Conservation (phyloP, 2,888 invertebrate species). For the Geotrupes spiniger region DNA sequence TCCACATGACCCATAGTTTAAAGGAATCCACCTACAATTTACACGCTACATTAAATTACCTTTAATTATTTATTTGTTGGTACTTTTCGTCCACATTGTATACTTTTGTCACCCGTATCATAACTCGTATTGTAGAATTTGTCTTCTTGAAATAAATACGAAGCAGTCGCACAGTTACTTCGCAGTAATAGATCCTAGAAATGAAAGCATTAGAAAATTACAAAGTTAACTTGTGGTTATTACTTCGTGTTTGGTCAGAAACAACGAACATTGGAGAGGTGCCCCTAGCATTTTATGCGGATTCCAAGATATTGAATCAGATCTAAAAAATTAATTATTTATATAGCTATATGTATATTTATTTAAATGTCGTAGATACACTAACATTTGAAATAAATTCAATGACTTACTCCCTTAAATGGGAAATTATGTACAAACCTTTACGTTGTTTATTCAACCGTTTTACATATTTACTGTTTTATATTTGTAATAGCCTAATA, state of each 20-base stretch:
- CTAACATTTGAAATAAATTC: no score
- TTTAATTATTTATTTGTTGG: background rate
- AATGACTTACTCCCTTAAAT: no score
- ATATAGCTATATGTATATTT: no score
- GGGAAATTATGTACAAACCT: no score
- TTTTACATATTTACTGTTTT: no score
- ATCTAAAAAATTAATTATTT: conserved; percentile 59
- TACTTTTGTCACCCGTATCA: conserved; percentile 83
- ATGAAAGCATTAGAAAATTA: conserved; percentile 17
- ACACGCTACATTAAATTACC: conserved; percentile 1
- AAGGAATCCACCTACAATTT: conserved; percentile 72
- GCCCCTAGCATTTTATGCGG: conserved; percentile 83
- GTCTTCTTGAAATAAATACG: conserved; percentile 79
- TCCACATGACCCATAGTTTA: conserved; percentile 92
- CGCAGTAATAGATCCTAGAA: conserved; percentile 57
- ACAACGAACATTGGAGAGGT: conserved; percentile 74
- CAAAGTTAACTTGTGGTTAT: background rate
- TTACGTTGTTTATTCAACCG: no score
- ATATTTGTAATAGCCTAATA: no score
- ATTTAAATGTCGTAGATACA: no score
- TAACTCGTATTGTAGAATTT: conserved; percentile 78
- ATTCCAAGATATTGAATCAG: conserved; percentile 80
- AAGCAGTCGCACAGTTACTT: conserved; percentile 69
- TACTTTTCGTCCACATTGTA: conserved; percentile 88
- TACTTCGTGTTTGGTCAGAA: conserved; percentile 60